A percentile compares a stretch with the other conserved stretches of the same genome.
These are phyloP conservation scores for Atherinomorus stipes DNA, from an alignment of 2,113 vertebrate genomes.

Conservation along the genomic window DNA sequence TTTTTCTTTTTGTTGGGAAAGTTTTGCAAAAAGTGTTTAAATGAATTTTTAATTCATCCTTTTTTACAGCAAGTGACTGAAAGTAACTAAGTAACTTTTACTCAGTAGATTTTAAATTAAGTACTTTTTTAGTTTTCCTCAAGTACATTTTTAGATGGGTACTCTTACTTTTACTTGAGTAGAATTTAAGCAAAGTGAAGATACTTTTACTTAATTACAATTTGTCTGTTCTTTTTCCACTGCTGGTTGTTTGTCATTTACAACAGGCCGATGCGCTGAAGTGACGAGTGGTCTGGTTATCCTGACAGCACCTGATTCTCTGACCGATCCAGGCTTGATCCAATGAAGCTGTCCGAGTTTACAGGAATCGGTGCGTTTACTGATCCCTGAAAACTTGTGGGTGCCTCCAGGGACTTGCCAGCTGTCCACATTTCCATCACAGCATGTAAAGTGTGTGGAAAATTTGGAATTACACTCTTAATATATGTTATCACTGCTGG, in stretches of 20 bases:
- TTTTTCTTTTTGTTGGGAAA: too few relatives aligned
- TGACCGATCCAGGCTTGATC: slow-evolving; percentile 60
- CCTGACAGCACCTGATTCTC: slow-evolving; percentile 47
- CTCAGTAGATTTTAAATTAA: too few relatives aligned
- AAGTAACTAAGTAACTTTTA: too few relatives aligned
- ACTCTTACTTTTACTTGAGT: too few relatives aligned
- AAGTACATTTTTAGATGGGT: too few relatives aligned
- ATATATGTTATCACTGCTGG: background rate
- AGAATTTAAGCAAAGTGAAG: too few relatives aligned
- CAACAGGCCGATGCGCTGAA: slow-evolving; percentile 52
- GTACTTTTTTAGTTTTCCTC: too few relatives aligned
- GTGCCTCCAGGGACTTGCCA: slow-evolving; percentile 27
- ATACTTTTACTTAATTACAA: too few relatives aligned
- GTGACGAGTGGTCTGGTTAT: slow-evolving; percentile 53
- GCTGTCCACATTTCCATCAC: slow-evolving; percentile 37
- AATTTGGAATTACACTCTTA: slow-evolving; percentile 8
- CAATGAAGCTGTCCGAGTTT: slow-evolving; percentile 52
- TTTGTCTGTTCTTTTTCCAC: too few relatives aligned
- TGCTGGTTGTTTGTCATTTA: slow-evolving; percentile 61
- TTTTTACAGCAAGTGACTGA: too few relatives aligned
- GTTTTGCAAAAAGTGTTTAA: too few relatives aligned
- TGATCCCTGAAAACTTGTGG: slow-evolving; percentile 7
- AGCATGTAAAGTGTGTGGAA: slow-evolving; percentile 12
- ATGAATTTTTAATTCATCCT: too few relatives aligned
- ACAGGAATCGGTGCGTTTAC: background rate